Conservation (phyloP, 1,140 invertebrate genomes). For the Tetragnatha versicolor region DNA sequence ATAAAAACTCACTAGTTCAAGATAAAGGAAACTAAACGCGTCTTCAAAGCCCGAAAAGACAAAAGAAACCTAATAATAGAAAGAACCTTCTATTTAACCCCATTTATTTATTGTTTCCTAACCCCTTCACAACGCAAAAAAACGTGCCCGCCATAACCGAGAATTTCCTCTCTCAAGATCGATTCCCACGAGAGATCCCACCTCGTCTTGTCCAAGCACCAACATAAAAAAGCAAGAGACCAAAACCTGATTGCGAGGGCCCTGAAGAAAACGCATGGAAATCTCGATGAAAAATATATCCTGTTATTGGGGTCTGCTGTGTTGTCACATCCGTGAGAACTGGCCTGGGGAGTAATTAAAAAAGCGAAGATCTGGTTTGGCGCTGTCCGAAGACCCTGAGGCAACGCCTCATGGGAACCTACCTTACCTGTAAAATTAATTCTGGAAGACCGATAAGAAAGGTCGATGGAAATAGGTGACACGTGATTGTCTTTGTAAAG, state of each 20-base stretch:
- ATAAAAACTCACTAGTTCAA: too few species aligned
- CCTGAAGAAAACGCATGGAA: too few species aligned
- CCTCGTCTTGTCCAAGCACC: not conserved
- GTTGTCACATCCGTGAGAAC: constrained; percentile 29
- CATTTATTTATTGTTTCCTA: too few species aligned
- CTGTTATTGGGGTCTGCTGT: not conserved
- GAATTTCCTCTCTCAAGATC: not conserved
- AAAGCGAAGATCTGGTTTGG: constrained; percentile 17
- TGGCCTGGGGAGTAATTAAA: constrained; percentile 9
- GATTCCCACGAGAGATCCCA: not conserved
- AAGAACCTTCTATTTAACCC: too few species aligned
- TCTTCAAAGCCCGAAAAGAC: too few species aligned
- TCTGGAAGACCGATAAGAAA: not conserved
- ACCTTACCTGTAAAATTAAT: not conserved
- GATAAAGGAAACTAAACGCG: too few species aligned
- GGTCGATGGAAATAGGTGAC: not conserved
- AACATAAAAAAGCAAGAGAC: not conserved
- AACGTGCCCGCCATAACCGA: not conserved
- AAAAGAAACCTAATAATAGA: too few species aligned
- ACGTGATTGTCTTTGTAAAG: too few species aligned
- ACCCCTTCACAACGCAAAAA: not conserved
- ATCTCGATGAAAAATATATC: constrained; percentile 21
- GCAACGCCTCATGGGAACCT: not conserved
- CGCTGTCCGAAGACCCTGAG: too few species aligned
- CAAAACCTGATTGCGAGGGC: too few species aligned